Evolutionary conservation across 2,888 invertebrate species (phyloP).

Genomic region (Biston betularia): DNA sequence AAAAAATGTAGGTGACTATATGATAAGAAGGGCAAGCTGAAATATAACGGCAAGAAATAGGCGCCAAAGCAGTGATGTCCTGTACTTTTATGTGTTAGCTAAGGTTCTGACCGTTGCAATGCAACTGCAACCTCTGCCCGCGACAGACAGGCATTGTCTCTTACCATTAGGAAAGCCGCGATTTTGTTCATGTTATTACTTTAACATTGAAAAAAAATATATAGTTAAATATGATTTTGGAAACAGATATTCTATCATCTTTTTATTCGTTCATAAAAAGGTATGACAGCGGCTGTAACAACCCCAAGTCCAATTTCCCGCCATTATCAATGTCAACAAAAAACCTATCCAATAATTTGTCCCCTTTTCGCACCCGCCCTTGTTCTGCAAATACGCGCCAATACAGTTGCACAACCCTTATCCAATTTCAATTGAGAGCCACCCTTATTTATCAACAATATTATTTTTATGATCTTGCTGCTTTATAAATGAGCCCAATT

Average conservation of each 20-base stretch:
- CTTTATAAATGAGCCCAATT: constrained; percentile 64
- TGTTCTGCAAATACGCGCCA: constrained; percentile 59
- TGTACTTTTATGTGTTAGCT: too few relatives aligned
- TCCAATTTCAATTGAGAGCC: constrained; percentile 60
- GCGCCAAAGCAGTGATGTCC: too few relatives aligned
- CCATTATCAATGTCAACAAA: constrained; percentile 79
- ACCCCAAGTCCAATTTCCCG: constrained; percentile 62
- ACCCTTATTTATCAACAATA: constrained; percentile 67
- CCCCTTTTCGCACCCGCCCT: constrained; percentile 52
- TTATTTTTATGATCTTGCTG: constrained; percentile 81
- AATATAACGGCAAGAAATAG: too few relatives aligned
- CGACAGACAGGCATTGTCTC: too few relatives aligned
- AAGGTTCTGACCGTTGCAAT: too few relatives aligned
- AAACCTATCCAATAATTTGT: constrained; percentile 62
- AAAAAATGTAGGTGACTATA: too few relatives aligned
- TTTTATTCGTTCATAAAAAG: neutral
- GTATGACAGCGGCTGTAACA: constrained; percentile 34
- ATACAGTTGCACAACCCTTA: constrained; percentile 45
- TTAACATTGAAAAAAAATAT: too few relatives aligned
- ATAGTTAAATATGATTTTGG: too few relatives aligned
- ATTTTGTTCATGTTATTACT: too few relatives aligned
- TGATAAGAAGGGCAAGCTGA: too few relatives aligned
- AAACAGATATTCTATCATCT: neutral
- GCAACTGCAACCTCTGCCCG: too few relatives aligned
- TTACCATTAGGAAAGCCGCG: too few relatives aligned